Evolutionary conservation across 2,888 invertebrate genomes (phyloP), one percentile per base, ranked within the genome.

Genomic region (Mactromeris polynyma): DNA sequence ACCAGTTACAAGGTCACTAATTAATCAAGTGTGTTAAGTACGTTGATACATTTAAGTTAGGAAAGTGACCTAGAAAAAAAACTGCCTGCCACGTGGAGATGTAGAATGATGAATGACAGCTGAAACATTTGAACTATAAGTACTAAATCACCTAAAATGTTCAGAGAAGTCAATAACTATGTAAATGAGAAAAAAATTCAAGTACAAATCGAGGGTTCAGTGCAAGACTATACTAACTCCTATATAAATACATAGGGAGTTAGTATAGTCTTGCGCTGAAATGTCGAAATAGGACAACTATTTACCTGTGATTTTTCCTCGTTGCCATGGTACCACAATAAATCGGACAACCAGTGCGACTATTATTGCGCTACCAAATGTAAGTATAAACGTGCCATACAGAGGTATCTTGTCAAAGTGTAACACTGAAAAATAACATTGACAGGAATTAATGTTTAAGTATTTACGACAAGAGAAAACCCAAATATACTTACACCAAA

Each of bases 341-440:
- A 98, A 94, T 94, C 98, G 98, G 80, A 99, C 98, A 85, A 98
- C 95, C 9, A 98, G 94, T 73, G 98, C 98, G 54, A 98, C 97
- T 79, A 98, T 90, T 1, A 98, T 94, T 0, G 98, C 98, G 58
- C 98, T 97, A 11, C 97, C 97, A 88, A 98, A 93, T 42, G 98
- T 98, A 19, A 98, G 97, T 21, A 97, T 97, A 87, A 98, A 95
- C 38, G 98, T 98, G 85, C 98, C 97, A 98, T 99, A 99, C 95
- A 98, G 97, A 3, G 99, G 99, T 94, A 99, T 98, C 93, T 98
- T 97, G 96, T 99, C 98, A 97, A 99, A 98, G 95, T 98, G 97
- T 93, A 99, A 97, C 96, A 99, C 98, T 98, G 96, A 81, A n/a
- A n/a, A n/a, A n/a, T n/a, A n/a, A n/a, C n/a, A n/a, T n/a, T n/a